Conservation (phyloP, 2,797 vertebrate species). For the Meriones psammophilus region DNA sequence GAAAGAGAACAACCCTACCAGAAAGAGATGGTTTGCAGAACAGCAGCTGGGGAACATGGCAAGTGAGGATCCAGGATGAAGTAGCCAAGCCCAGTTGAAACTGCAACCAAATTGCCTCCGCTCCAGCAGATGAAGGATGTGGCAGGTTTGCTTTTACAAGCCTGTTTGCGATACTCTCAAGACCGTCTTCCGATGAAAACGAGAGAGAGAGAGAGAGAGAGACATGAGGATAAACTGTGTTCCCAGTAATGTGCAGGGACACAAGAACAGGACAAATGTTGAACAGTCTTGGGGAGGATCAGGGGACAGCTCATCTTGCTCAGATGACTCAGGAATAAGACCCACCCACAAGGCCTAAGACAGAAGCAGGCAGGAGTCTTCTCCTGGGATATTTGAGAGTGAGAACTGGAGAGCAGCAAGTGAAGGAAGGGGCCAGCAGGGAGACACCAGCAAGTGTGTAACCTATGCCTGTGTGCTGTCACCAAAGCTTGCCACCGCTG, state of each 20-base stretch:
- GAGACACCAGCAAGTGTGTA: conserved; percentile 74
- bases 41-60: conserved; percentile 35
- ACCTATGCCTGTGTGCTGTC: conserved; percentile 77
- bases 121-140: conserved; percentile 45
- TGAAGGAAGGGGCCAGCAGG: conserved; percentile 76
- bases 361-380: conserved; percentile 78
- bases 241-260: background rate
- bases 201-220: background rate
- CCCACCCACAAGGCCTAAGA: background rate
- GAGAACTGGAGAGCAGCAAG: conserved; percentile 80
- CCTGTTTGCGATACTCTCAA: background rate
- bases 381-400: conserved; percentile 77
- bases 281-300: background rate
- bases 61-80: conserved; percentile 60
- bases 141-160: conserved; percentile 34
- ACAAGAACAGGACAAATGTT: background rate
- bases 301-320: background rate
- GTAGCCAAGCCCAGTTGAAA: conserved; percentile 73
- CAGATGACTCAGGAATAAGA: background rate
- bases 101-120: conserved; percentile 76
- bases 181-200: conserved; percentile 54
- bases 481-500: conserved; percentile 75
- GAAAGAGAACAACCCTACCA: conserved; percentile 25
- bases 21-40: conserved; percentile 66
- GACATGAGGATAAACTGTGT: background rate